Base-by-base conservation (phyloP, 64 coral and sea anemone genomes). In the Stichodactyla mertensii region DNA sequence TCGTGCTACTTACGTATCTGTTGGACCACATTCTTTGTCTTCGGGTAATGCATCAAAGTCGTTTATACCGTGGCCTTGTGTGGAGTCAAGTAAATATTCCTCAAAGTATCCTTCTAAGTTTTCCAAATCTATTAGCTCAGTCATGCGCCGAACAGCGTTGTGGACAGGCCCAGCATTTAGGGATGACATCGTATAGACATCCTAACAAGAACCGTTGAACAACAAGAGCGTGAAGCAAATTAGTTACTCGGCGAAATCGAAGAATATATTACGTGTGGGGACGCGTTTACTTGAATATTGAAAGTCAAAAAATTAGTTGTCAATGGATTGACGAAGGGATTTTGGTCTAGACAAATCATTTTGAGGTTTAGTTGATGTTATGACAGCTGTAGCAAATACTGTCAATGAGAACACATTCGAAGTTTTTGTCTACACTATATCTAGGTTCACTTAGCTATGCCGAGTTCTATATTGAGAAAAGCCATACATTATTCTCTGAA, bases 101-200 rank as follows among this genome's bases (percentile, higher is more conserved):
- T 85, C 83, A 85, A 85, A 85, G 51, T 85, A 85, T 6, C 83
- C 60, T 19, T 85, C 83, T 22, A 85, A 85, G 83, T 85, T 64
- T 16, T 85, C 83, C 55, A 85, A 51, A 13, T 85, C 83, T 16
- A 85, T 85, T 6, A 85, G 83, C 56, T 85, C 83, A 13, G 83
- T 85, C 83, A 85, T 85, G 18, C 83, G 56, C 12, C 53, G 56
- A 57, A 85, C 27, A 54, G 83, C 83, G 26, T 62, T 85, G 4
- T 61, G 83, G 5, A 85, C 83, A 19, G 83, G 83, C 7, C 83
- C 83, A 22, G 55, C 27, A 18, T 51, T 31, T 2, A 85, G 61
- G 14, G 55, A 57, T 56, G 82, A 51, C 83, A 85, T 61, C 54
- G 5, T 81, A 19, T 23, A 7, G 27, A 31, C 7, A 74, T 74